Conservation (phyloP, 2,888 invertebrate species). For the Sialis fuliginosa region DNA sequence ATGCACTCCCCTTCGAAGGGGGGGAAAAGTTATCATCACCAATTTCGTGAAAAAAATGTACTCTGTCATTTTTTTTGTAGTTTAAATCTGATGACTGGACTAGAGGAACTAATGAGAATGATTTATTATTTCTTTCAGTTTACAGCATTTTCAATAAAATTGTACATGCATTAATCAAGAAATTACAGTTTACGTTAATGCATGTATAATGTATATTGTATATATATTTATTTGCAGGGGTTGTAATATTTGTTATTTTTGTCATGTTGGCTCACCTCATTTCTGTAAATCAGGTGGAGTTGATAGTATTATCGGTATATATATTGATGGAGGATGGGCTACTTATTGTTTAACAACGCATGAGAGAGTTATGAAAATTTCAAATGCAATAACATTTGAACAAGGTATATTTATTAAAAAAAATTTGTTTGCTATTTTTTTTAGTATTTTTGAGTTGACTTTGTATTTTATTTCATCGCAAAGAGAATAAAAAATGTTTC, state of each 20-base stretch:
- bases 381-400: conserved; percentile 34
- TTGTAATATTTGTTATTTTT: conserved; percentile 40
- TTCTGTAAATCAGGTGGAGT: conserved; percentile 41
- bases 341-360: conserved; percentile 42
- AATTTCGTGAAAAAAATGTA: too few species aligned
- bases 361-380: conserved; percentile 38
- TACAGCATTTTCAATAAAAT: too few species aligned
- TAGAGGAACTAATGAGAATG: too few species aligned
- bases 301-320: conserved; percentile 46
- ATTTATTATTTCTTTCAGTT: too few species aligned
- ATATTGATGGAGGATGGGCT: conserved; percentile 49
- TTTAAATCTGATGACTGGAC: too few species aligned
- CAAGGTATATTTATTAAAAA: conserved; percentile 27
- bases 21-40: too few species aligned
- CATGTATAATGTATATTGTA: not conserved
- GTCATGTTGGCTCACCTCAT: conserved; percentile 44
- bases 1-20: too few species aligned
- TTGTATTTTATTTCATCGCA: not conserved
- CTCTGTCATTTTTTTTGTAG: too few species aligned
- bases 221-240: conserved; percentile 19
- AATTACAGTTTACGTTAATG: too few species aligned
- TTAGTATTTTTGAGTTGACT: not conserved
- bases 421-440: conserved; percentile 1
- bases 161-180: too few species aligned
- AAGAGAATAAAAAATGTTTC: not conserved